Evolutionary conservation across 23 tunicate genomes (phyloP), one percentile per base, ranked within the genome.

Genomic region (Aplidium turbinatum): DNA sequence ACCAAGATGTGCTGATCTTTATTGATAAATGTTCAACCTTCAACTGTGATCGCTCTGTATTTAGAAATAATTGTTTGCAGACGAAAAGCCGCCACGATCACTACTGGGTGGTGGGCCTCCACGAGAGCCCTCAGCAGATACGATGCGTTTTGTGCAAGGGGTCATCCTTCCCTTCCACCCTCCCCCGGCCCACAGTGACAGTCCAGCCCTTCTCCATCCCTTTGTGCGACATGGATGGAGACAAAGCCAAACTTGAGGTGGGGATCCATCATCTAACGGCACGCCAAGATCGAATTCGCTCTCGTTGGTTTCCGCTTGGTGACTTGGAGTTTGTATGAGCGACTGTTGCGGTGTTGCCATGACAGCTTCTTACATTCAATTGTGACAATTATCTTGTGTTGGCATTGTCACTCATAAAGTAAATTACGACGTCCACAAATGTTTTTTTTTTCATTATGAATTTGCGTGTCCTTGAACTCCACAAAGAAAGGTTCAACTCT

Each of bases 81-180:
- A 72, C 81, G 7, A 90, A 90, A 61, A 77, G 81, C 47, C 85
- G 91, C 18, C 76, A 81, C 67, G 97, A 91, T 68, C 79, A 75
- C 39, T 79, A 74, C 57, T 91, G 97, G 97, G 82, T 91, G 34
- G 86, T 91, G n/a, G 86, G 82, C 3, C 65, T 91, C 52, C 86
- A 78, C 35, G 91, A 84, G 73, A 79, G 76, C 68, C 96, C 96
- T 27, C 87, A 84, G 56, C 92, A 91, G 28, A 64, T 91, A 27
- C 91, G 91, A 18, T 77, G 74, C 46, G 66, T 91, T 31, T 50
- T 77, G 47, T 91, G 97, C 67, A 84, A 91, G 66, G 97, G 97
- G 28, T 40, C 82, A 0, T 57, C 46, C 6, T 91, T 68, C 78
- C 97, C 97, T 0, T 35, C 85, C 2, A 91, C 97, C 2, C 28